Conservation (phyloP, 2,797 vertebrate genomes). For the Ctenopoma kingsleyae region DNA sequence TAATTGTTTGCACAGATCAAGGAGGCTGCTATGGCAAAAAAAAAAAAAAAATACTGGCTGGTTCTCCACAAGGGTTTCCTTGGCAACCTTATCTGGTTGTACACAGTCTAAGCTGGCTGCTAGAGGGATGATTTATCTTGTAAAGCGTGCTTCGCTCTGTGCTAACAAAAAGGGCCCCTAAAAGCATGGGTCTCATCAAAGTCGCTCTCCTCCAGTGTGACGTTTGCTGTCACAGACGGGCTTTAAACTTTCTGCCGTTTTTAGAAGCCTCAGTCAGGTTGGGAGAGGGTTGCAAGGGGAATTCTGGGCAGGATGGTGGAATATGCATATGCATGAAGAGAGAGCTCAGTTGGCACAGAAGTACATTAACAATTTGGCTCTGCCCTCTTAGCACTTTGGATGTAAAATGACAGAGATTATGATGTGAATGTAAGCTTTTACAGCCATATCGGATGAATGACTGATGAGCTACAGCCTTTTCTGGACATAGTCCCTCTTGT, state of each 20-base stretch:
- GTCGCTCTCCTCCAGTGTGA: slow-evolving; percentile 62
- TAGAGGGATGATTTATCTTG: slow-evolving; percentile 78
- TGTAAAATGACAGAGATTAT: slow-evolving; percentile 60
- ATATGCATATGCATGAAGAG: slow-evolving; percentile 73
- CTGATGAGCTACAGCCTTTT: slow-evolving; percentile 45
- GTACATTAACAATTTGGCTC: slow-evolving; percentile 68
- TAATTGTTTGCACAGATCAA: slow-evolving; percentile 83
- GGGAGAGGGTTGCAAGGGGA: slow-evolving; percentile 53
- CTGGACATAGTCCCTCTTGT: slow-evolving; percentile 33
- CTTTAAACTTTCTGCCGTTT: slow-evolving; percentile 70
- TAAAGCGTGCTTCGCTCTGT: slow-evolving; percentile 68
- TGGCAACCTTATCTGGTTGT: slow-evolving; percentile 87
- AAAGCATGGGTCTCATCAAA: slow-evolving; percentile 76
- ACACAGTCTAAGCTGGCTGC: slow-evolving; percentile 80
- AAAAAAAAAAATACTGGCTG: slow-evolving; percentile 68
- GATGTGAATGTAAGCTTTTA: slow-evolving; percentile 66
- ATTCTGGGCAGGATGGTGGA: slow-evolving; percentile 67
- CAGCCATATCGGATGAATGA: slow-evolving; percentile 50
- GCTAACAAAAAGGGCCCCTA: slow-evolving; percentile 76
- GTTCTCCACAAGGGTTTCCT: slow-evolving; percentile 83
- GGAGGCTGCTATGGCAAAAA: slow-evolving; percentile 50
- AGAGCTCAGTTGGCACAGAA: slow-evolving; percentile 50
- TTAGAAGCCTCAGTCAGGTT: slow-evolving; percentile 73
- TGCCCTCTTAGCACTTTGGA: slow-evolving; percentile 54
- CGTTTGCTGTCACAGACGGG: slow-evolving; percentile 58